phyloP scores from a whole-genome alignment of 2,113 vertebrate genomes.

The Bostrychus sinensis region DNA sequence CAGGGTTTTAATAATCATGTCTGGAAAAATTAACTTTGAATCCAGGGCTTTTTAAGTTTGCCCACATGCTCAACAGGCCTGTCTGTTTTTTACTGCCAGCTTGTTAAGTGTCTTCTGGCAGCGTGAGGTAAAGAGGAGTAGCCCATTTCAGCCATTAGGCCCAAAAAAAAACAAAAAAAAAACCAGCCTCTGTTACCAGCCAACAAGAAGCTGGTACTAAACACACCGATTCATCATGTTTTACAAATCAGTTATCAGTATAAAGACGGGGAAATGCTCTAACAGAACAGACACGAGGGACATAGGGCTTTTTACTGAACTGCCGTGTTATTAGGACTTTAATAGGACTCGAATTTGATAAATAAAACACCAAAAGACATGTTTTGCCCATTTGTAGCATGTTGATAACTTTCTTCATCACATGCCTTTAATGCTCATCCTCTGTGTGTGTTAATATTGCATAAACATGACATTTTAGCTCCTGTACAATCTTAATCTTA shows the following conservation, averaged over 20 bases:
- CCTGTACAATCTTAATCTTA: too few relatives aligned
- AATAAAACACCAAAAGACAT: too few relatives aligned
- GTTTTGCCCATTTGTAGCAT: too few relatives aligned
- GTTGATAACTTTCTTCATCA: too few relatives aligned
- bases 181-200: slow-evolving; percentile 14
- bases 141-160: slow-evolving; percentile 21
- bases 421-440: too few relatives aligned
- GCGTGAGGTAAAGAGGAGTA: slow-evolving; percentile 65
- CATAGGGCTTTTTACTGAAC: too few relatives aligned
- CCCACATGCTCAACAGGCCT: slow-evolving; percentile 84
- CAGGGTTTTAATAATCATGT: slow-evolving; percentile 83
- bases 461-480: too few relatives aligned
- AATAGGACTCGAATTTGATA: too few relatives aligned
- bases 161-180: background rate
- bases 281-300: too few relatives aligned
- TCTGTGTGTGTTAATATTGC: too few relatives aligned
- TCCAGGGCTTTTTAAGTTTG: slow-evolving; percentile 83
- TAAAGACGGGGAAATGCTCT: background rate
- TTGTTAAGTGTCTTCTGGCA: slow-evolving; percentile 85
- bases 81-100: slow-evolving; percentile 83
- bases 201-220: slow-evolving; percentile 19
- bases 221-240: slow-evolving; percentile 23
- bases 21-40: slow-evolving; percentile 85
- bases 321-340: too few relatives aligned
- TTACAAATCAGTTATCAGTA: slow-evolving; percentile 10